Conservation (phyloP, 2,888 invertebrate species). For the Aleiodes testaceus region DNA sequence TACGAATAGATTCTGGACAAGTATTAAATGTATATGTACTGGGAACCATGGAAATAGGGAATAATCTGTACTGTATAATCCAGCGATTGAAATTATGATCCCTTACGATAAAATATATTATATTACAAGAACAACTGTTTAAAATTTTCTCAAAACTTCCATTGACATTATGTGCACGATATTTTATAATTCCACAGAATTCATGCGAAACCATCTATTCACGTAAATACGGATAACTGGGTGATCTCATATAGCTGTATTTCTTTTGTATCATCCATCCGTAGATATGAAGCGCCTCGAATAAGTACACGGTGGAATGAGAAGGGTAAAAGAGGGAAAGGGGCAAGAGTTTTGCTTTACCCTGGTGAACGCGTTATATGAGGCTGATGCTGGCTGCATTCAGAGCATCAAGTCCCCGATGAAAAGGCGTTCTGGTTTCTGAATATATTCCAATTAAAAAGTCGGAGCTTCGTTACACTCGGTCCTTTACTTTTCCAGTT, state of each 20-base stretch:
- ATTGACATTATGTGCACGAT: too few relatives aligned
- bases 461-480: conserved; percentile 73
- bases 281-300: background rate
- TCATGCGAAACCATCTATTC: conserved; percentile 4
- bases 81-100: conserved; percentile 58
- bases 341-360: conserved; percentile 3
- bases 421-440: conserved; percentile 72
- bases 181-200: conserved; percentile 6
- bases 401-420: conserved; percentile 68
- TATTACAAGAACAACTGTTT: conserved; percentile 59
- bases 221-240: conserved; percentile 21
- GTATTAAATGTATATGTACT: conserved; percentile 59
- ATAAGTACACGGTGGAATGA: background rate
- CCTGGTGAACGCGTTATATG: conserved; percentile 59
- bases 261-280: conserved; percentile 16
- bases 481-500: conserved; percentile 59
- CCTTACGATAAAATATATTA: conserved; percentile 67
- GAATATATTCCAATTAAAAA: conserved; percentile 73
- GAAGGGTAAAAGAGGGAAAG: conserved; percentile 19
- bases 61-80: conserved; percentile 64
- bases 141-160: too few relatives aligned
- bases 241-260: conserved; percentile 7
- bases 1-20: conserved; percentile 53
- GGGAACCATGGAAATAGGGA: conserved; percentile 63
- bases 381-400: conserved; percentile 67